Evolutionary conservation across 2,797 vertebrate genomes (phyloP), one percentile per base, ranked within the genome.

Genomic region (Gymnoscopelus braueri): DNA sequence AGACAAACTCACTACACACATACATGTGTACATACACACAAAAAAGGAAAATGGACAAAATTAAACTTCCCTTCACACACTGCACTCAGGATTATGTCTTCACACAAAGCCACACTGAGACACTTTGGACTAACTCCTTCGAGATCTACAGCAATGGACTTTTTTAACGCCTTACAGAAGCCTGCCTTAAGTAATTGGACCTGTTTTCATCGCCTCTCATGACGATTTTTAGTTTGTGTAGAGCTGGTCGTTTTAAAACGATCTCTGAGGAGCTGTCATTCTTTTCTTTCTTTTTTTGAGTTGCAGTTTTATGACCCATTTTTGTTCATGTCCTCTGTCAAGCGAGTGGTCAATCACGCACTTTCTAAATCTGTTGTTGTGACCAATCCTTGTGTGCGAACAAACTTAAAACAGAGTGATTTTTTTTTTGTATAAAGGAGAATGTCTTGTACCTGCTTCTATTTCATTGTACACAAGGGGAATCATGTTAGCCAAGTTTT

Each of bases 111-210:
- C 90, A 91, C 90, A 90, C 87, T 87, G 88, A 92, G 92, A 92
- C 91, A 90, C 90, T 93, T 94, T 92, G 91, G 90, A 94, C 89
- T 91, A 87, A 89, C 86, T 91, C 86, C 88, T 82, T 83, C 86
- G 91, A 90, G 88, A 89, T 87, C 82, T 87, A 88, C 87, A 87
- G 87, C 83, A 90, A 89, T 90, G 83, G 83, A 92, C 89, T 92
- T 92, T 90, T 84, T 91, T 91, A 92, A 93, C 80, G 93, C 93
- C 93, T 94, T 94, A 93, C 89, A 89, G 88, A 87, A 88, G 84
- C 89, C 92, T 93, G 92, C 92, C 90, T 93, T 93, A 93, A 91
- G 80, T 85, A 88, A 86, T 87, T 88, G 89, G 78, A 91, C 70
- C 73, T 81, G 75, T 87, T 72, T 79, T 79, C 86, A 78, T 86